These are phyloP conservation scores for Mus caroli DNA, from an alignment of 2,797 vertebrate genomes.

Conservation along the genomic window DNA sequence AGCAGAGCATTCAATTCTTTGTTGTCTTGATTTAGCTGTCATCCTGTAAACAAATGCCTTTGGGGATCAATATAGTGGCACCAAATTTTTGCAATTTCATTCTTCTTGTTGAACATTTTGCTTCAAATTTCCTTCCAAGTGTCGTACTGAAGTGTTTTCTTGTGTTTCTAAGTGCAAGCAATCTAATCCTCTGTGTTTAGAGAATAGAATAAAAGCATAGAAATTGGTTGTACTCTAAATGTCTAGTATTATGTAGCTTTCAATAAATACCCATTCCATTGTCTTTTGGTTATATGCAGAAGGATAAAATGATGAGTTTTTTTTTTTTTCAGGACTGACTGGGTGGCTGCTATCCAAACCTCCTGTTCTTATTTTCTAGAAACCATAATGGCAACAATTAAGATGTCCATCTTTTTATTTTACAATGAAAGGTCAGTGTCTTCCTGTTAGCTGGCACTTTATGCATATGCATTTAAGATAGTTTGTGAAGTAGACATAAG, in stretches of 20 bases:
- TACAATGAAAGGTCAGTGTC: not conserved
- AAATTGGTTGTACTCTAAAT: not conserved
- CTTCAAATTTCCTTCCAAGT: not conserved
- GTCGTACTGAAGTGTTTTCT: not conserved
- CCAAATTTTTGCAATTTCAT: not conserved
- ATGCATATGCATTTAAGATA: constrained; percentile 1
- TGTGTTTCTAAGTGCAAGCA: not conserved
- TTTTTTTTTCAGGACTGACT: constrained; percentile 25
- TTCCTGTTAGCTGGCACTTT: not conserved
- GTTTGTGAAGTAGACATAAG: not conserved
- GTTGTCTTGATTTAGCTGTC: not conserved
- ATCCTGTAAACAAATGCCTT: not conserved
- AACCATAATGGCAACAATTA: not conserved
- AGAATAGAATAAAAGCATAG: not conserved
- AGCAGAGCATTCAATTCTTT: not conserved
- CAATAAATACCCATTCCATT: constrained; percentile 48
- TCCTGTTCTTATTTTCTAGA: constrained; percentile 41
- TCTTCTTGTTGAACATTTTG: not conserved
- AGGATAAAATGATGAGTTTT: not conserved
- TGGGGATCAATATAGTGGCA: not conserved
- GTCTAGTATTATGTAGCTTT: not conserved
- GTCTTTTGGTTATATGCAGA: not conserved
- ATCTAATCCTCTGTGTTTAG: not conserved
- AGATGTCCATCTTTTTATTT: constrained; percentile 40
- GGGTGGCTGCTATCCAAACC: not conserved